Conservation (phyloP, 2,888 invertebrate species). For the Creontiades dilutus region DNA sequence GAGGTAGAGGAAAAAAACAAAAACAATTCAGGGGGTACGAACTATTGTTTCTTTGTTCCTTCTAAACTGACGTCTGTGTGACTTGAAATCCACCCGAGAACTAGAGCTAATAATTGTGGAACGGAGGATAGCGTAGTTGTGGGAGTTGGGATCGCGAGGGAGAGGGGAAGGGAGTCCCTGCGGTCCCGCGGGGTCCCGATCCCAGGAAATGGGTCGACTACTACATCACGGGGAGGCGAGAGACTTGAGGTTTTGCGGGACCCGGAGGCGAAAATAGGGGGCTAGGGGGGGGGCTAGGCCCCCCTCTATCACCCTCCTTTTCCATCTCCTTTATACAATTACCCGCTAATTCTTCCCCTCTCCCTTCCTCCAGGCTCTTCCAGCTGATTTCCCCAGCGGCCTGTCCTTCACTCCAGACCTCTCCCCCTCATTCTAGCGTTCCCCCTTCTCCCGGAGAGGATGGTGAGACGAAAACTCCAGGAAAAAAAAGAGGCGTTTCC, state of each 20-base stretch:
- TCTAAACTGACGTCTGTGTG: not conserved
- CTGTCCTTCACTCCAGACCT: constrained; percentile 45
- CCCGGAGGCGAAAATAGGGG: not conserved
- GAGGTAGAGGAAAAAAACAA: too few relatives aligned
- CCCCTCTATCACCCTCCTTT: not conserved
- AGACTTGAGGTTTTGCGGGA: constrained; percentile 60
- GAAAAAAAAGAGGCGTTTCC: not conserved
- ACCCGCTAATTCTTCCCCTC: constrained; percentile 59
- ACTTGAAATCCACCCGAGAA: not conserved
- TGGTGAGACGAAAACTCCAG: not conserved
- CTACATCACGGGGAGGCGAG: not conserved
- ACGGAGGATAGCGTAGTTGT: not conserved
- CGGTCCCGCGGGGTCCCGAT: constrained; percentile 1
- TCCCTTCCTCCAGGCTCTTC: not conserved
- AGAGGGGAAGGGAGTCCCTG: not conserved
- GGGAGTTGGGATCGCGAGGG: not conserved
- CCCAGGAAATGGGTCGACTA: not conserved
- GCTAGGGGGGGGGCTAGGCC: not conserved
- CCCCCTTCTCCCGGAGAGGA: not conserved
- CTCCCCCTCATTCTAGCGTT: not conserved
- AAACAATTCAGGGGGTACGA: too few relatives aligned
- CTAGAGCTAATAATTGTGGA: constrained; percentile 8
- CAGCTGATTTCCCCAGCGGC: constrained; percentile 63
- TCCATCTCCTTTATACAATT: constrained; percentile 47
- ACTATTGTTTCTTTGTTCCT: too few relatives aligned